phyloP scores from a whole-genome alignment of 2,113 vertebrate species.

The Chloropsis cyanopogon region DNA sequence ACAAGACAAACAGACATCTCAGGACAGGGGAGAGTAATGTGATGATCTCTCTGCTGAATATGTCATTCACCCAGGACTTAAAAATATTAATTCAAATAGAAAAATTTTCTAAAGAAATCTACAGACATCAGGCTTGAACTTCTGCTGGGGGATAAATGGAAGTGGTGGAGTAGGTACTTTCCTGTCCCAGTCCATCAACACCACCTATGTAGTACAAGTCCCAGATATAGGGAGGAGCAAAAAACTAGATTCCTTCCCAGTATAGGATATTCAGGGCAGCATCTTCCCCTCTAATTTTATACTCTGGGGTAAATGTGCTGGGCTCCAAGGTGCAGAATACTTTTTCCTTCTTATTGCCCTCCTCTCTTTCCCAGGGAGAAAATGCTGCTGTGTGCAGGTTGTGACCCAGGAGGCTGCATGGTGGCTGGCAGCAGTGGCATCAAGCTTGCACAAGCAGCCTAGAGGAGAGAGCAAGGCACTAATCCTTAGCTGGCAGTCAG shows the following conservation, averaged over 20 bases:
- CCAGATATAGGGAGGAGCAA: neutral
- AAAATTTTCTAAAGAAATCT: neutral
- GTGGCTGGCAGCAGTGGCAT: neutral
- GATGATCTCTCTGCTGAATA: neutral
- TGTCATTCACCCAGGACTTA: neutral
- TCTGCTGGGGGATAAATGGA: neutral
- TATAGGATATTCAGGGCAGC: accelerated
- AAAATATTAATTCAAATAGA: neutral
- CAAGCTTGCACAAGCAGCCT: neutral
- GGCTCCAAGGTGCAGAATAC: neutral
- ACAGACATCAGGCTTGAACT: neutral
- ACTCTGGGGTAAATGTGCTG: neutral
- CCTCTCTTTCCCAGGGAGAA: neutral
- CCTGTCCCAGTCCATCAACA: neutral
- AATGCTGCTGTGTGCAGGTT: neutral
- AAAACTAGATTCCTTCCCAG: neutral
- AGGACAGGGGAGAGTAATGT: neutral
- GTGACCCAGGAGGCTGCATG: neutral
- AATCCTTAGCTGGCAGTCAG: neutral
- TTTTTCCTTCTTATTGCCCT: neutral
- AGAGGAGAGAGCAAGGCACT: neutral
- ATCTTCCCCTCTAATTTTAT: neutral
- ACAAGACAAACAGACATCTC: neutral
- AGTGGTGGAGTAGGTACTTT: neutral
- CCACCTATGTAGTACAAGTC: neutral